Evolutionary conservation across 2,888 invertebrate species (phyloP), one percentile per base, ranked within the genome.

Genomic region (Hanleya hanleyi): DNA sequence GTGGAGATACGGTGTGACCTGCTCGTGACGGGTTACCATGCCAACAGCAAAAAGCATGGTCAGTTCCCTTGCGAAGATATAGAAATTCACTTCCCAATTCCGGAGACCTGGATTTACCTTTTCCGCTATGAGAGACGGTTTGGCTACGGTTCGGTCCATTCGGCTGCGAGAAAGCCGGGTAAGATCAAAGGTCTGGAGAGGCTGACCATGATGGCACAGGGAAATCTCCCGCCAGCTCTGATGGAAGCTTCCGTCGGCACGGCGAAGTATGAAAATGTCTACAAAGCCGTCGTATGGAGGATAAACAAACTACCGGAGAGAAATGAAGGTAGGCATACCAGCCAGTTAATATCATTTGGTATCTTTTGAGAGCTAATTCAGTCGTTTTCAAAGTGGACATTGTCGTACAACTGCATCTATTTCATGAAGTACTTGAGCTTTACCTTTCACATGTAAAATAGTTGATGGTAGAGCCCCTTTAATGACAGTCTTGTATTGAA

Each of bases 241-340:
- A 87, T 91, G 82, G 91, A 90, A 76, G 88, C 89, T 0, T 98
- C 98, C 15, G 97, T 97, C 0, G 98, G 65, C 94, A 87, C 96
- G 90, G 99, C 99, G 72, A 99, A 99, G 92, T 99, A 99, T 91
- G 99, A 99, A 91, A 98, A 99, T 92, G 97, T 98, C 89, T 98
- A 98, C 92, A 93, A 96, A 79, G 94, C 98, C 73, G 96, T 99
- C 84, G 99, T 99, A 37, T 99, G 99, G 99, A 93, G 99, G 83
- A 98, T 99, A 93, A 95, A 97, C 9, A 93, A 98, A 69, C 93
- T 99, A 85, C 99, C 99, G 70, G 99, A 99, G 91, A 97, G 99
- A 92, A 98, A 99, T 80, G 98, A 99, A 93, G 99, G 98, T 97
- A 89, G 81, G 78, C 51, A 18, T n/a, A n/a, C n/a, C n/a, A n/a